Conservation (phyloP, 2,113 vertebrate genomes). For the Agapornis roseicollis region DNA sequence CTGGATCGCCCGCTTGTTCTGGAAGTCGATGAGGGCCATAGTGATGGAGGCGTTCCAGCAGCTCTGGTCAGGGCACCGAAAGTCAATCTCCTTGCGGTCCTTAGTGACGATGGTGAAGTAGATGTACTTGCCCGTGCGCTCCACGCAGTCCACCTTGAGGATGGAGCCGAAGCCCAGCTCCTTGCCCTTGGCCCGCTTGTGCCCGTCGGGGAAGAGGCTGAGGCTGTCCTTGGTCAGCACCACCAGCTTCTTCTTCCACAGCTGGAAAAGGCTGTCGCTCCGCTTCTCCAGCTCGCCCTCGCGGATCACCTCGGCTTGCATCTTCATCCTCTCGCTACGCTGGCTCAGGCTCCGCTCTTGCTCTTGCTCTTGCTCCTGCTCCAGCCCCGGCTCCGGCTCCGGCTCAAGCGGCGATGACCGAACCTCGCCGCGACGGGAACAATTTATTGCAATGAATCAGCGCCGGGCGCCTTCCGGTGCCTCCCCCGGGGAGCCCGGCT, state of each 20-base stretch:
- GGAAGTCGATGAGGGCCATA: conserved; percentile 94
- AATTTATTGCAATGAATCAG: conserved; percentile 64
- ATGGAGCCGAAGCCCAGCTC: conserved; percentile 91
- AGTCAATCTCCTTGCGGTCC: conserved; percentile 94
- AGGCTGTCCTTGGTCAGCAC: conserved; percentile 92
- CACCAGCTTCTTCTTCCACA: conserved; percentile 94
- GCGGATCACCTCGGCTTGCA: conserved; percentile 83
- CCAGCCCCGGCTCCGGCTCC: neutral
- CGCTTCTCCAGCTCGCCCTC: conserved; percentile 96
- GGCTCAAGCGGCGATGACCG: neutral
- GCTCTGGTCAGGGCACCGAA: conserved; percentile 89
- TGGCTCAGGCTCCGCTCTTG: neutral
- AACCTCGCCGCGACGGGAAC: neutral
- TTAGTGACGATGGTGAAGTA: conserved; percentile 98
- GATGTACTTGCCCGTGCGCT: conserved; percentile 93
- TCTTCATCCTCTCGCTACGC: conserved; percentile 72
- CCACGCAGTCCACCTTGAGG: conserved; percentile 94
- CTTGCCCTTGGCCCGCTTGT: conserved; percentile 83
- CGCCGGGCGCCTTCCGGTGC: conserved; percentile 51
- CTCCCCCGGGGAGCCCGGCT: conserved; percentile 10
- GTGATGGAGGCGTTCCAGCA: conserved; percentile 96
- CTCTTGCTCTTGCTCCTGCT: neutral
- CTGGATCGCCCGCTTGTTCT: conserved; percentile 93
- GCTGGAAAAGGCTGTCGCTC: conserved; percentile 92
- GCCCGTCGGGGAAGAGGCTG: conserved; percentile 85